Evolutionary conservation across 2,888 invertebrate species (phyloP).

Genomic region (Hypsopygia costalis): DNA sequence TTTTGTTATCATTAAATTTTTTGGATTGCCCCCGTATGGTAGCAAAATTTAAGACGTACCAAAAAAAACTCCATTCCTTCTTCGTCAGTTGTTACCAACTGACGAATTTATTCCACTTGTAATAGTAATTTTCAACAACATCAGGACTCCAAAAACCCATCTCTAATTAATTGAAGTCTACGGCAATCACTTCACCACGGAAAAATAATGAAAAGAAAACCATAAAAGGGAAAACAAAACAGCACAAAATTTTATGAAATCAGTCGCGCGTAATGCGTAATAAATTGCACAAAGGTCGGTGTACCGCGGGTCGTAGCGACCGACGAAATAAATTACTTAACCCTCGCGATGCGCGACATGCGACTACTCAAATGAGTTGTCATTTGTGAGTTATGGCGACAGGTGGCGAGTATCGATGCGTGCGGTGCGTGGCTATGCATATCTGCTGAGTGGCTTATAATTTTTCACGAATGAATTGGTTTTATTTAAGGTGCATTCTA

Average conservation of each 20-base stretch:
- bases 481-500: too few relatives aligned
- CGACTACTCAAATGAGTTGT: constrained; percentile 30
- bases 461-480: neutral
- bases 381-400: constrained; percentile 33
- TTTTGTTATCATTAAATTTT: too few relatives aligned
- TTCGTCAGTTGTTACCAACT: too few relatives aligned
- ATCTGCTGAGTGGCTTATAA: neutral
- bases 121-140: too few relatives aligned
- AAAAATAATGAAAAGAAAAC: neutral
- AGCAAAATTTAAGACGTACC: too few relatives aligned
- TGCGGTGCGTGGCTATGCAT: neutral
- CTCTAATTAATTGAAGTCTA: too few relatives aligned
- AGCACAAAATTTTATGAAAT: neutral
- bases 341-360: constrained; percentile 30
- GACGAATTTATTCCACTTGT: too few relatives aligned
- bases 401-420: constrained; percentile 17
- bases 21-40: too few relatives aligned
- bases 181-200: too few relatives aligned
- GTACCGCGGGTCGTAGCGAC: constrained; percentile 19
- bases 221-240: neutral
- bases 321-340: constrained; percentile 42
- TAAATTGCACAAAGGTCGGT: constrained; percentile 13
- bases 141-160: too few relatives aligned
- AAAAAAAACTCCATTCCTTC: too few relatives aligned
- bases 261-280: neutral